Conservation (phyloP, 2,797 vertebrate species). For the Gobio occitaniae region DNA sequence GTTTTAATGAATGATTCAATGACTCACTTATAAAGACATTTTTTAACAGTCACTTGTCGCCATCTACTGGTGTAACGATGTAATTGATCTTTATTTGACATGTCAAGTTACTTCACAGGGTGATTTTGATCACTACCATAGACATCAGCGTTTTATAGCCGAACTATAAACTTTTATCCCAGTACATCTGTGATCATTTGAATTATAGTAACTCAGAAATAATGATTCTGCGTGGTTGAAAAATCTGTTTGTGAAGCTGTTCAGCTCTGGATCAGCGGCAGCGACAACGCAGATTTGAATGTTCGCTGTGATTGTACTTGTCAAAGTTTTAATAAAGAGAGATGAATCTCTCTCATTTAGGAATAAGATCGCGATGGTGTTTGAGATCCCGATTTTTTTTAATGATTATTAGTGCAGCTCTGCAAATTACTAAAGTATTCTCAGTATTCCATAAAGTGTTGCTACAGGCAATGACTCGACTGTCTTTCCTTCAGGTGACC, state of each 20-base stretch:
- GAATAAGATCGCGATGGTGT: neutral
- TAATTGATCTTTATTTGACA: neutral
- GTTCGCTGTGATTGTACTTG: neutral
- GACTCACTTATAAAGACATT: neutral
- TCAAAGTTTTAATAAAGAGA: neutral
- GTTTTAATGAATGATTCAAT: too few species aligned
- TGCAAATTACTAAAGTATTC: neutral
- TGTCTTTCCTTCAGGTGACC: slow-evolving; percentile 79
- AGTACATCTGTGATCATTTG: neutral
- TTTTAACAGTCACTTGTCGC: neutral
- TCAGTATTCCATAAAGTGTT: neutral
- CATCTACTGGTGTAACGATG: neutral
- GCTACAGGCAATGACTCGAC: neutral
- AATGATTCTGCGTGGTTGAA: neutral
- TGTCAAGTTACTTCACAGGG: neutral
- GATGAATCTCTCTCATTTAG: neutral
- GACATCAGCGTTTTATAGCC: neutral
- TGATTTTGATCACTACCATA: neutral
- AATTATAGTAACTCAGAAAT: neutral
- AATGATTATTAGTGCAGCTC: neutral
- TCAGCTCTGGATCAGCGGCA: neutral
- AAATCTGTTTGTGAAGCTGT: neutral
- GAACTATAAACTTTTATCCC: neutral
- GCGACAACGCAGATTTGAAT: neutral
- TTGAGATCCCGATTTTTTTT: neutral